These are phyloP conservation scores for Pangasianodon hypophthalmus DNA, from an alignment of 2,113 vertebrate species.

Conservation along the genomic window DNA sequence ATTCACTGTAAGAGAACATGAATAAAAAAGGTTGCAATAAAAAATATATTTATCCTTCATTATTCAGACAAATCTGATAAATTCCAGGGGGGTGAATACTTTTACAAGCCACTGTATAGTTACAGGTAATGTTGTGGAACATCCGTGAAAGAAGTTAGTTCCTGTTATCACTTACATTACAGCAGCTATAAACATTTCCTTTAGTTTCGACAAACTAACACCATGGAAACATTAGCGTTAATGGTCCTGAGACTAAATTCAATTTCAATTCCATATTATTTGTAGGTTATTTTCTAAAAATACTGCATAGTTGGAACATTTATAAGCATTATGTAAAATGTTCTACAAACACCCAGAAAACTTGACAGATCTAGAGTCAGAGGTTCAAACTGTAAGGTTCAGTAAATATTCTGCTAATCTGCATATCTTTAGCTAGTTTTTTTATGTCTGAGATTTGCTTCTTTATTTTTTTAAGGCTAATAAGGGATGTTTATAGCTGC, in stretches of 20 bases:
- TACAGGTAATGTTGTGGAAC: not conserved
- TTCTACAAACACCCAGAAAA: not conserved
- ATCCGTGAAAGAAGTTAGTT: not conserved
- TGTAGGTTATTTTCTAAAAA: not conserved
- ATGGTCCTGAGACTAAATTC: not conserved
- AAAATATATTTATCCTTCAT: not conserved
- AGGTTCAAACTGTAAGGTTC: not conserved
- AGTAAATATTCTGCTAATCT: not conserved
- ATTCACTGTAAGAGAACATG: not conserved
- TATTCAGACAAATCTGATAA: not conserved
- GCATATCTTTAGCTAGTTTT: not conserved
- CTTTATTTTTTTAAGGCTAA: not conserved
- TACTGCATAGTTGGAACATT: not conserved
- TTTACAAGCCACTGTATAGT: not conserved
- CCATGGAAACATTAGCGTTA: not conserved
- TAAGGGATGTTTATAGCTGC: not conserved
- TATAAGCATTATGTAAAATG: not conserved
- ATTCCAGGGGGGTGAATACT: not conserved
- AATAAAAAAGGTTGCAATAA: too few species aligned
- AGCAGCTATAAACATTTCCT: not conserved
- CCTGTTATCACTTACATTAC: not conserved
- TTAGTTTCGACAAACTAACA: not conserved
- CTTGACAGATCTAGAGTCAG: not conserved
- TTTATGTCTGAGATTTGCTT: not conserved
- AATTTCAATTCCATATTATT: not conserved